Evolutionary conservation across 2,797 vertebrate species (phyloP).

Genomic region (Danio choprae): DNA sequence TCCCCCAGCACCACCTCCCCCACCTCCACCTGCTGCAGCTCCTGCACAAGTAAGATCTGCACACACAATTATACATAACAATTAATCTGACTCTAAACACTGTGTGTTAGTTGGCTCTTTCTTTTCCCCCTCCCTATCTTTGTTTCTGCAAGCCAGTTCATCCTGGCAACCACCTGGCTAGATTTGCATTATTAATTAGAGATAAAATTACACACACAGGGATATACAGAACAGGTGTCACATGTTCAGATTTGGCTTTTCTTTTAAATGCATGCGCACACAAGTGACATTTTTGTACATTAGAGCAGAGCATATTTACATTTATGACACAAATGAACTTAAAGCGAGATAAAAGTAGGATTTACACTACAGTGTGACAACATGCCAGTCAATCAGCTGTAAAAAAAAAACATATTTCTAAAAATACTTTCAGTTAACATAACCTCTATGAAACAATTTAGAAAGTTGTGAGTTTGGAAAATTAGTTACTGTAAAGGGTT

Average conservation of each 20-base stretch:
- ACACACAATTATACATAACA: not conserved
- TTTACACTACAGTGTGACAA: too few species aligned
- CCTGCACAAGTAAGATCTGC: conserved; percentile 69
- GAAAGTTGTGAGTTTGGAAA: too few species aligned
- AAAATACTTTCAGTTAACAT: too few species aligned
- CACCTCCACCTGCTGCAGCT: conserved; percentile 62
- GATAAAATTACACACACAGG: conserved; percentile 61
- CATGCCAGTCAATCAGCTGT: too few species aligned
- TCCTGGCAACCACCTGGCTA: conserved; percentile 67
- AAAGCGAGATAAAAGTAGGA: too few species aligned
- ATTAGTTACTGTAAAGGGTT: too few species aligned
- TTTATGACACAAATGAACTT: too few species aligned
- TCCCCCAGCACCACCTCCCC: conserved; percentile 70
- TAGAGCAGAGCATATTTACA: too few species aligned
- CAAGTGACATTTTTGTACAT: conserved; percentile 8
- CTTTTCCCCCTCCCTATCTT: conserved; percentile 4
- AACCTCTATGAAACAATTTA: too few species aligned
- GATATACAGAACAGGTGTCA: conserved; percentile 69
- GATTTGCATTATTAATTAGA: conserved; percentile 79
- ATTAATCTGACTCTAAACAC: not conserved
- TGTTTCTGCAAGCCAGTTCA: conserved; percentile 31
- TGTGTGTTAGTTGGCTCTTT: not conserved
- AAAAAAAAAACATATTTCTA: too few species aligned
- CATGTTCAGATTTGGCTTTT: conserved; percentile 65
- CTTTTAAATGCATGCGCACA: conserved; percentile 60